These are phyloP conservation scores for Catonia carolina DNA, from an alignment of 2,888 invertebrate species.

Conservation along the genomic window DNA sequence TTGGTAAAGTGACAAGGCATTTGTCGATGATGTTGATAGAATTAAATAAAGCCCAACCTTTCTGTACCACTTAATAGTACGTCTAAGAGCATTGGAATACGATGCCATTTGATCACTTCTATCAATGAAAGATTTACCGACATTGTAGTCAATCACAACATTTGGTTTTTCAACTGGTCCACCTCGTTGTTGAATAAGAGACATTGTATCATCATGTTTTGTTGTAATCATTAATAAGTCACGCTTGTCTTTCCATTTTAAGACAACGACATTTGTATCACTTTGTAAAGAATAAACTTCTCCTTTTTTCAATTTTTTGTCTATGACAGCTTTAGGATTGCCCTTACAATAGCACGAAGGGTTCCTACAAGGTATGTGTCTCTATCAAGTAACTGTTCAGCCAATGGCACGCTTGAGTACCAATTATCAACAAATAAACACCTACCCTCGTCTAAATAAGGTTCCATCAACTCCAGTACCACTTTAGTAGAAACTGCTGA, in stretches of 20 bases:
- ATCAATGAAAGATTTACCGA: too few species aligned
- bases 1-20: too few species aligned
- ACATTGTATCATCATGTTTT: not conserved
- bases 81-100: too few species aligned
- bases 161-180: constrained; percentile 24
- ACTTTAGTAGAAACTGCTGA: constrained; percentile 23
- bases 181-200: not conserved
- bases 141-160: constrained; percentile 10
- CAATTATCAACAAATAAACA: constrained; percentile 28
- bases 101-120: too few species aligned
- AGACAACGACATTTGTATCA: constrained; percentile 8
- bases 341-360: constrained; percentile 10
- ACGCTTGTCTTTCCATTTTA: constrained; percentile 19
- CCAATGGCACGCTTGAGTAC: constrained; percentile 27
- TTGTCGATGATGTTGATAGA: too few species aligned
- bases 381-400: constrained; percentile 8
- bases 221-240: constrained; percentile 18
- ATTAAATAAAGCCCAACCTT: too few species aligned
- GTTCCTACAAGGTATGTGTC: constrained; percentile 19
- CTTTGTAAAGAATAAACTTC: not conserved
- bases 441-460: constrained; percentile 24
- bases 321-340: constrained; percentile 7
- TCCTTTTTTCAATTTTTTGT: constrained; percentile 15
- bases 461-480: constrained; percentile 23
- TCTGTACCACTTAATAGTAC: too few species aligned